Base-by-base conservation (phyloP, 2,797 vertebrate genomes). In the Megaceryle alcyon region DNA sequence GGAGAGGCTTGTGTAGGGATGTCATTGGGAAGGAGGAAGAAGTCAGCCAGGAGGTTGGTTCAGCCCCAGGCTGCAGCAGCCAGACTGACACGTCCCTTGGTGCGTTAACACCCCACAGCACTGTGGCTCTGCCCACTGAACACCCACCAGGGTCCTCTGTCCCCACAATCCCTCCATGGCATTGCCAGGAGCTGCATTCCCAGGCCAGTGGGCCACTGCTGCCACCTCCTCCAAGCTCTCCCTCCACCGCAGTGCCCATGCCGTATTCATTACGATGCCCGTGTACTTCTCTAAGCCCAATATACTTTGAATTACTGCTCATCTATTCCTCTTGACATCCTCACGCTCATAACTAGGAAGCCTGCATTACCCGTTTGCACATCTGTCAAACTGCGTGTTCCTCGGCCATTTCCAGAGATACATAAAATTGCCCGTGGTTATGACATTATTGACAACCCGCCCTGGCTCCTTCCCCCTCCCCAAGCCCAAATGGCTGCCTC, bases 371-470 rank as follows among this genome's bases (percentile, higher is more conserved):
- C 88, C 14, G 12, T 70, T 35, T 26, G 84, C 95, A 89, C 97
- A 97, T 97, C 97, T 97, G 97, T 97, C 97, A 97, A 95, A 54
- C 94, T 88, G 85, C 71, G 82, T 94, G 94, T 96, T 61, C 97
- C 96, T 92, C 39, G 70, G 79, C 96, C 91, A 89, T 98, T 98
- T 97, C 97, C 97, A 97, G 97, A 96, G 97, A 98, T 94, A 94
- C 93, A 97, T 97, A 97, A 97, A 96, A 96, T 97, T 96, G 80
- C 93, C 90, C 43, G 37, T 94, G 60, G 98, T 98, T 98, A 97
- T 96, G 94, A 97, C 96, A 97, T 97, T 97, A 97, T 95, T 96
- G 96, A 88, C 93, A 97, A 93, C 96, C 78, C 4, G 4, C 90
- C 90, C 90, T 4, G 1, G 86, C 91, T 90, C 46, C 88, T 71